phyloP scores from a whole-genome alignment of 1,140 invertebrate species.

The Galleria mellonella region DNA sequence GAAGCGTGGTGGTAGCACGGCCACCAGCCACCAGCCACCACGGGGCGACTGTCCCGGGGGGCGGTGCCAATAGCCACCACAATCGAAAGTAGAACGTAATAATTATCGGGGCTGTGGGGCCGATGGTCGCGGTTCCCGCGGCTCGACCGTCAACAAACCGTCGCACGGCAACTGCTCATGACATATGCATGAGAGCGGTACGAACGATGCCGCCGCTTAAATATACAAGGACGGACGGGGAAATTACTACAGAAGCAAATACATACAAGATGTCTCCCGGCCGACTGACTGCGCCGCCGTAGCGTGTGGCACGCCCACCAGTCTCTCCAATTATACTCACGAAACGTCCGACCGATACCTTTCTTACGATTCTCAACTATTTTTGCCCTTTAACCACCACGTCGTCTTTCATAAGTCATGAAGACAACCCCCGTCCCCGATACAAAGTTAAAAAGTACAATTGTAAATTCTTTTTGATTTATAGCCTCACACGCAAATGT shows the following conservation, averaged over 20 bases:
- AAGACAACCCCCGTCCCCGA: constrained; percentile 33
- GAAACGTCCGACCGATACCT: constrained; percentile 44
- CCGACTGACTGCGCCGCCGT: constrained; percentile 24
- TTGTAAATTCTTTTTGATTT: constrained; percentile 45
- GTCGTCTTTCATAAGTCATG: constrained; percentile 58
- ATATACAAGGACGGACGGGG: constrained; percentile 65
- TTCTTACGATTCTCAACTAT: constrained; percentile 47
- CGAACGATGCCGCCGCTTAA: constrained; percentile 52
- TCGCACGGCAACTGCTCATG: constrained; percentile 69
- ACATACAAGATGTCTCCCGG: constrained; percentile 59
- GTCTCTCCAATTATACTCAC: constrained; percentile 61
- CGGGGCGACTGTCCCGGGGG: constrained; percentile 17
- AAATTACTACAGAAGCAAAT: constrained; percentile 67
- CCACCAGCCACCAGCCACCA: constrained; percentile 6
- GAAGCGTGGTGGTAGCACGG: constrained; percentile 12
- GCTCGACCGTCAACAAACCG: constrained; percentile 67
- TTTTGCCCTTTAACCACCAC: constrained; percentile 43
- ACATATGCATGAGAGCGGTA: constrained; percentile 69
- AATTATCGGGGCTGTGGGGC: constrained; percentile 63
- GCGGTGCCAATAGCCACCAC: constrained; percentile 45
- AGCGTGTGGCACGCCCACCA: constrained; percentile 55
- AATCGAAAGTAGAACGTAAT: constrained; percentile 63
- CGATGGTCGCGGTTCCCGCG: constrained; percentile 57
- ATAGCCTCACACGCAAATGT: constrained; percentile 33
- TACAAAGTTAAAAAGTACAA: constrained; percentile 42